A percentile compares a stretch with the other conserved stretches of the same genome.
Conservation (phyloP, 23 tunicate species). For the Corella eumyota region DNA sequence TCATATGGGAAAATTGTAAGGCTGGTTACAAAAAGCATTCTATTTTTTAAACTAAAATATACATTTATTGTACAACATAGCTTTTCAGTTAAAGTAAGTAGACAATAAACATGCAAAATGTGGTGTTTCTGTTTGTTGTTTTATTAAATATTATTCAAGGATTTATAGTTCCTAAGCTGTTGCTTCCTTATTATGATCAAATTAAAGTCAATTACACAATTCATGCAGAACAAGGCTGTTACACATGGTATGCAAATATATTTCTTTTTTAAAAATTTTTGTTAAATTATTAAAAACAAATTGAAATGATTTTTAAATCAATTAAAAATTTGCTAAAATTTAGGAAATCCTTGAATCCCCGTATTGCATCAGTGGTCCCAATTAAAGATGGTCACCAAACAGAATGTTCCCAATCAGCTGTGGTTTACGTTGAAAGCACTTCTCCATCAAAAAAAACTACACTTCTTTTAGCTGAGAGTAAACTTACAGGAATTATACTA, state of each 20-base stretch:
- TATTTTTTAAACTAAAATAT: no score
- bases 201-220: constrained; percentile 79
- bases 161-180: constrained; percentile 55
- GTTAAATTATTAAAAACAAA: neutral
- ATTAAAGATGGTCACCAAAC: constrained; percentile 12
- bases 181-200: constrained; percentile 70
- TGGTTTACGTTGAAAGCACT: constrained; percentile 49
- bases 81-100: no score
- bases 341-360: constrained; percentile 58
- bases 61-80: no score
- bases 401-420: constrained; percentile 55
- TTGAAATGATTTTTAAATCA: neutral
- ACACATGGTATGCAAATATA: constrained; percentile 30
- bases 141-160: neutral
- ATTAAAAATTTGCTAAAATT: no score
- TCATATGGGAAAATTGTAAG: no score
- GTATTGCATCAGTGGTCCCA: constrained; percentile 64
- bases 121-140: no score
- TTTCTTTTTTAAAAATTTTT: neutral
- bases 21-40: no score
- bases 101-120: no score
- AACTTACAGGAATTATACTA: constrained; percentile 45
- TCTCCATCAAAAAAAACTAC: constrained; percentile 63
- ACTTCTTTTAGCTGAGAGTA: constrained; percentile 63
- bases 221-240: constrained; percentile 79